Evolutionary conservation across 1,140 invertebrate genomes (phyloP), one percentile per base, ranked within the genome.

Genomic region (Patella vulgata): DNA sequence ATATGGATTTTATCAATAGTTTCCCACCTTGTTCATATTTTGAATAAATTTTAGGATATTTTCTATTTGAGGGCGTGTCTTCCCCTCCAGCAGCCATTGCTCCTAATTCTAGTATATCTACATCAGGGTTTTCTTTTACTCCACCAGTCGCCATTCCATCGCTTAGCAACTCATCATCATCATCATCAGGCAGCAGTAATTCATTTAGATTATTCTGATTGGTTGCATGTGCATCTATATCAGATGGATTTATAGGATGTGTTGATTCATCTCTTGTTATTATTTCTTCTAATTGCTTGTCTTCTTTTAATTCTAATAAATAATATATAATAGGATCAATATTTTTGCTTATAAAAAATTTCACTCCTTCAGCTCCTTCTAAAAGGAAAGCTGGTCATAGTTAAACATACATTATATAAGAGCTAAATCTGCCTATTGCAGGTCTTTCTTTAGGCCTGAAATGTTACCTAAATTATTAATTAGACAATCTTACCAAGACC

Each of bases 131-230:
- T 9, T 1, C 40, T 30, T 12, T 36, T 3, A 30, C 31, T 1
- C 30, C 23, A 28, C 21, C 31, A 36, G 6, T 14, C 0, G 44
- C 31, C 25, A 40, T 19, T 12, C n/a, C 54, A 31, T 40, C n/a
- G n/a, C 51, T 44, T 39, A 57, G 36, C 43, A 55, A 51, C 56
- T 40, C 46, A 43, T 56, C 66, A 30, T 53, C 31, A 43, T 61
- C 61, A 39, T 56, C 56, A 36, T 47, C 31, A n/a, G n/a, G n/a
- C 28, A 59, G 27, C n/a, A 50, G 14, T 28, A 66, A 39, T 50
- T 48, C 56, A 54, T 66, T 59, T 33, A 36, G 44, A 28, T 21
- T 51, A 50, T 47, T 50, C 28, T 54, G 50, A 59, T 43, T 59
- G 50, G 55, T 30, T 42, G 42, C 33, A 14, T 36, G 33, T 5